These are phyloP conservation scores for Myodes glareolus DNA, from an alignment of 2,113 vertebrate genomes.

Conservation along the genomic window DNA sequence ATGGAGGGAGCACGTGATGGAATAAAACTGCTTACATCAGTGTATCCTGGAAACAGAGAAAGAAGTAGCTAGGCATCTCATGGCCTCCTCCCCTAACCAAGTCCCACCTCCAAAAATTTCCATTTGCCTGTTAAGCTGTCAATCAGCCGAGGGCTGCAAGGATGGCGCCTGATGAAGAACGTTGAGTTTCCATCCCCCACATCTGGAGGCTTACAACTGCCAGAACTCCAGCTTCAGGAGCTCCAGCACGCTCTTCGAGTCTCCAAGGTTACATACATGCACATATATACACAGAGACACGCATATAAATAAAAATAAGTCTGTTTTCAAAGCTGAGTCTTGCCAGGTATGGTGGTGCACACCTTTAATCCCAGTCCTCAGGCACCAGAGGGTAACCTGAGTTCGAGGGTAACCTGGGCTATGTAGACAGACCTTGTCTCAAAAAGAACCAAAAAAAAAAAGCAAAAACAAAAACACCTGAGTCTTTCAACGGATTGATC, in stretches of 20 bases:
- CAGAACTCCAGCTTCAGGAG: background rate
- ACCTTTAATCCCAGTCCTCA: background rate
- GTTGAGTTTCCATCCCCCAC: background rate
- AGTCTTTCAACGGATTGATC: background rate
- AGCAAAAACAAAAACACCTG: background rate
- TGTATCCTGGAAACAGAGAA: background rate
- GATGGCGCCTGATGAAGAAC: background rate
- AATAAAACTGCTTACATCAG: background rate
- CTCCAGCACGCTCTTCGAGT: background rate
- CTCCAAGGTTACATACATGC: too few species aligned
- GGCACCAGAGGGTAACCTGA: background rate
- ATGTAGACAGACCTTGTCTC: background rate
- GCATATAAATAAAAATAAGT: background rate
- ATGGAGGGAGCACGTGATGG: background rate
- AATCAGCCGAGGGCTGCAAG: background rate
- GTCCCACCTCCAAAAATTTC: background rate
- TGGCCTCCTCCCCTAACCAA: background rate
- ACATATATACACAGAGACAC: background rate
- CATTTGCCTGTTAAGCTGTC: background rate
- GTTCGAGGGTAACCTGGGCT: background rate
- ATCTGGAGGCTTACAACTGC: background rate
- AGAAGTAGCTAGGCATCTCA: background rate
- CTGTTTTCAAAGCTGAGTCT: background rate
- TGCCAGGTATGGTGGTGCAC: background rate
- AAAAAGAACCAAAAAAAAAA: background rate